phyloP scores from a whole-genome alignment of 2,888 invertebrate genomes.

The Drosophila peninsularis region DNA sequence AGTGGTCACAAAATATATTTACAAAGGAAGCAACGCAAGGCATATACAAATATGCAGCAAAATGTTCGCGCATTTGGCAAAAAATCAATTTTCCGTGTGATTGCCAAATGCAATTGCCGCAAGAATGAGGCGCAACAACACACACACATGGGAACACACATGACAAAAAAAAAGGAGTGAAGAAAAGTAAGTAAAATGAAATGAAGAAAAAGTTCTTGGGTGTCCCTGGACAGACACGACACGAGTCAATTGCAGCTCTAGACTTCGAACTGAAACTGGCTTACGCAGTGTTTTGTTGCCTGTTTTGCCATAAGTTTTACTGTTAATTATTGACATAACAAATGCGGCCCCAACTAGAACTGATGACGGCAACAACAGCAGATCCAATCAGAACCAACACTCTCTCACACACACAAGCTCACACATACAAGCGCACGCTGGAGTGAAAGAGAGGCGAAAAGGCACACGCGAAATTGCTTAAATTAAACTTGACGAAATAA shows the following conservation, averaged over 20 bases:
- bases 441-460: slow-evolving; percentile 26
- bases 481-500: slow-evolving; percentile 58
- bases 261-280: neutral
- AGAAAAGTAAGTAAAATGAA: slow-evolving; percentile 14
- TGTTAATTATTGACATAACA: slow-evolving; percentile 79
- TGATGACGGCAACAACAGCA: slow-evolving; percentile 71
- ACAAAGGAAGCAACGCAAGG: slow-evolving; percentile 14
- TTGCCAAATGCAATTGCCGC: slow-evolving; percentile 65
- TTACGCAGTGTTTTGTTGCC: slow-evolving; percentile 51
- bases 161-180: slow-evolving; percentile 22
- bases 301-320: slow-evolving; percentile 43
- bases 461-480: slow-evolving; percentile 68
- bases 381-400: slow-evolving; percentile 47
- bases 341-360: slow-evolving; percentile 52
- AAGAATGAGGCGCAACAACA: slow-evolving; percentile 49
- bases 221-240: slow-evolving; percentile 34
- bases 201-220: slow-evolving; percentile 28
- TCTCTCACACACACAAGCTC: slow-evolving; percentile 18
- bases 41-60: slow-evolving; percentile 35
- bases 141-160: slow-evolving; percentile 20
- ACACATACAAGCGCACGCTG: slow-evolving; percentile 17
- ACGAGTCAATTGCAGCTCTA: slow-evolving; percentile 30
- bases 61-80: slow-evolving; percentile 71
- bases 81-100: slow-evolving; percentile 75
- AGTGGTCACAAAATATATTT: slow-evolving; percentile 26